These are phyloP conservation scores for Eustalomyia histrio DNA, from an alignment of 2,888 invertebrate species.

Conservation along the genomic window DNA sequence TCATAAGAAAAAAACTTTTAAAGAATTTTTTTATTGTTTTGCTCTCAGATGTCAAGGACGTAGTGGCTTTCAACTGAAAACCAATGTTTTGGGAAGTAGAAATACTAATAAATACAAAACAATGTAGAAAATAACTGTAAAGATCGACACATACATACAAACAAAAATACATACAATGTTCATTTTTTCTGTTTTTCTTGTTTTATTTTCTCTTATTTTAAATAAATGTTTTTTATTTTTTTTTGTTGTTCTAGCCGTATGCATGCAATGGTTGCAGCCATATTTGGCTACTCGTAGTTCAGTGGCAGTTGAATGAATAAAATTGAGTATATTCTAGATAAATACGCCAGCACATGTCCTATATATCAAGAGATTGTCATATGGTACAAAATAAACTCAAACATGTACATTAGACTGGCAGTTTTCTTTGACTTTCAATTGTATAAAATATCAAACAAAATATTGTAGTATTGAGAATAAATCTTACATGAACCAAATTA, in stretches of 20 bases:
- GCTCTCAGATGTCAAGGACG: conserved; percentile 59
- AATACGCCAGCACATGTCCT: not conserved
- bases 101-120: not conserved
- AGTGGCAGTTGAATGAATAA: conserved; percentile 11
- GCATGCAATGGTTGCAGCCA: conserved; percentile 8
- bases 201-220: conserved; percentile 16
- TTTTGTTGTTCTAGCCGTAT: conserved; percentile 9
- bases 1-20: conserved; percentile 15
- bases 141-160: conserved; percentile 14
- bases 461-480: no score
- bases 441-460: no score
- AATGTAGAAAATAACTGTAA: conserved; percentile 11
- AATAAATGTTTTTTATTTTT: conserved; percentile 41
- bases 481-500: no score
- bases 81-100: conserved; percentile 22
- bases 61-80: conserved; percentile 21
- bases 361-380: conserved; percentile 1
- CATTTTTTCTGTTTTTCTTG: conserved; percentile 9
- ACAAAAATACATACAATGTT: not conserved
- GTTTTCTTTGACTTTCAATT: no score
- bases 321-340: not conserved
- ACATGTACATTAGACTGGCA: no score
- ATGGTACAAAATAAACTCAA: not conserved
- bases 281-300: conserved; percentile 10
- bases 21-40: conserved; percentile 37